Evolutionary conservation across 2,113 vertebrate genomes (phyloP).

Genomic region (Nycticorax nycticorax): DNA sequence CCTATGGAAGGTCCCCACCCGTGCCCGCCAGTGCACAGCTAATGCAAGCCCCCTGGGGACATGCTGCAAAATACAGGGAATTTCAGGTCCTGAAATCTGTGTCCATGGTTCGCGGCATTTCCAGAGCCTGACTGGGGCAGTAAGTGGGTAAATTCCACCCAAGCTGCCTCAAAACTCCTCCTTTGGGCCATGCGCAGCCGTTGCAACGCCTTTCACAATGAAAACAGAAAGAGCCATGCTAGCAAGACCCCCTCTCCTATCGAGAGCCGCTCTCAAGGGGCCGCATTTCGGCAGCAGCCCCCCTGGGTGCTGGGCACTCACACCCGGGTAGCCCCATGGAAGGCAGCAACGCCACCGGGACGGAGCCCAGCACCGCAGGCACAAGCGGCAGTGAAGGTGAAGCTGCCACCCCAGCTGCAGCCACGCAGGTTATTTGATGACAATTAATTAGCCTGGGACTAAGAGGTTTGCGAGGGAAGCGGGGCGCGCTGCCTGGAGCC

Average conservation of each 20-base stretch:
- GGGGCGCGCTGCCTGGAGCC: background rate
- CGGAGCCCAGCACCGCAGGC: rapidly evolving
- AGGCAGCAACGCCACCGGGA: rapidly evolving
- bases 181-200: background rate
- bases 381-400: background rate
- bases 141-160: background rate
- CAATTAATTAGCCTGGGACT: conserved; percentile 44
- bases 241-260: background rate
- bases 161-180: background rate
- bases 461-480: conserved; percentile 5
- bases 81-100: background rate
- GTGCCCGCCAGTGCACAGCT: background rate
- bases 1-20: background rate
- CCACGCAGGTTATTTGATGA: background rate
- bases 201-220: rapidly evolving
- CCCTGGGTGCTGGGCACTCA: background rate
- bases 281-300: background rate
- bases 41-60: rapidly evolving
- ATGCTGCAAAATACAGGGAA: background rate
- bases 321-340: rapidly evolving
- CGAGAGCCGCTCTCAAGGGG: background rate
- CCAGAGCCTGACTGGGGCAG: background rate
- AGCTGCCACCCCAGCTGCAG: background rate
- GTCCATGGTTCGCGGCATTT: background rate
- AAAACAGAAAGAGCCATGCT: background rate